These are phyloP conservation scores for Trididemnum clinides DNA, from an alignment of 23 tunicate species.

Conservation along the genomic window DNA sequence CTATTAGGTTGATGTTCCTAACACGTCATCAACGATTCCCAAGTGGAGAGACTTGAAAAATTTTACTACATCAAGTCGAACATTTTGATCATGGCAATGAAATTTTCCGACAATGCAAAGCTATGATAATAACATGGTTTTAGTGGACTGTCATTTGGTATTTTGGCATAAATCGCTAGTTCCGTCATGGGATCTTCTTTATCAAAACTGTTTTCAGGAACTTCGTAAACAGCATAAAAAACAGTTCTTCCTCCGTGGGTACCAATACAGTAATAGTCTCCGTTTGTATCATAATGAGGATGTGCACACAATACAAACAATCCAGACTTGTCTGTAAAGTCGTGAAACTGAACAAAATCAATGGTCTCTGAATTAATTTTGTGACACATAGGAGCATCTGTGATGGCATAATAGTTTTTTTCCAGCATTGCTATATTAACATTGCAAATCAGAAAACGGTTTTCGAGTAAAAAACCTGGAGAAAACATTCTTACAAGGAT, in stretches of 20 bases:
- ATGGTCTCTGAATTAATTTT: not conserved
- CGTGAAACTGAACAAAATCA: not conserved
- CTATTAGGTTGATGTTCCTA: not conserved
- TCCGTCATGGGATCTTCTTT: constrained; percentile 30
- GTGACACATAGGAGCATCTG: not conserved
- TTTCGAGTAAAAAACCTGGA: not conserved
- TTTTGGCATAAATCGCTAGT: not conserved
- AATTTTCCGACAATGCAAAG: not conserved
- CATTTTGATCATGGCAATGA: not conserved
- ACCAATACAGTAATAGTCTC: constrained; percentile 44
- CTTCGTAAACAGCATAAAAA: constrained; percentile 14
- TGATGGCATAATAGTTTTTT: not conserved
- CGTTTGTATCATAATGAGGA: not conserved
- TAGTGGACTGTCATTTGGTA: not conserved
- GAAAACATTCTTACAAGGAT: not conserved
- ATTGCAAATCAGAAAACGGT: too few species aligned
- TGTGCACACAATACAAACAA: not conserved
- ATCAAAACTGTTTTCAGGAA: not conserved
- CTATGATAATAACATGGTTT: constrained; percentile 36
- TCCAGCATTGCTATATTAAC: not conserved
- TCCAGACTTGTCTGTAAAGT: not conserved
- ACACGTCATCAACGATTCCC: not conserved
- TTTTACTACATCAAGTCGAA: not conserved
- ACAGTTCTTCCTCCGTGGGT: not conserved
- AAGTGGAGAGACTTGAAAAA: not conserved